Conservation (phyloP, 2,888 invertebrate species). For the Carabus problematicus region DNA sequence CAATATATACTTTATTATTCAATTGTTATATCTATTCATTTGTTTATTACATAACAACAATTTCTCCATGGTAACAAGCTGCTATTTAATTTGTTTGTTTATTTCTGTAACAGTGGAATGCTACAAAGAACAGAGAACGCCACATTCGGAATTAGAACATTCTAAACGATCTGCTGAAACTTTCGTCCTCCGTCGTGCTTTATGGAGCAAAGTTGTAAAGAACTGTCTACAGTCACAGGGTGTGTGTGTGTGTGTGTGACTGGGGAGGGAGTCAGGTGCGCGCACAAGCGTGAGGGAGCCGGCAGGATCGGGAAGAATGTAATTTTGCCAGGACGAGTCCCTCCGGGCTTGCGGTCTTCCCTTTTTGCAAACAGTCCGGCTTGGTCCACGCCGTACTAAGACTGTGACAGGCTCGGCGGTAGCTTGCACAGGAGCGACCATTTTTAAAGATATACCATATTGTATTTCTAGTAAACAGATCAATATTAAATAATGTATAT, state of each 20-base stretch:
- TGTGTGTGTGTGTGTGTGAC: background rate
- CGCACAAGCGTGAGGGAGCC: constrained; percentile 50
- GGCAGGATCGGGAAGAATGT: constrained; percentile 57
- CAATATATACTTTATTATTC: too few species aligned
- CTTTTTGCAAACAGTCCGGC: constrained; percentile 57
- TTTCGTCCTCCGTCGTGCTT: constrained; percentile 7
- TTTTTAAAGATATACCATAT: too few species aligned
- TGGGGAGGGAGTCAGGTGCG: constrained; percentile 31
- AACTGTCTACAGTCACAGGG: constrained; percentile 1
- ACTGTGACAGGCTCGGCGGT: constrained; percentile 48
- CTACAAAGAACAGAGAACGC: too few species aligned
- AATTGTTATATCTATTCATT: too few species aligned
- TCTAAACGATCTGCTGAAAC: constrained; percentile 10
- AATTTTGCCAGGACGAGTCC: constrained; percentile 59
- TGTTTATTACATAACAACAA: too few species aligned
- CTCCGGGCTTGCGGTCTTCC: constrained; percentile 56
- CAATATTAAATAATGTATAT: too few species aligned
- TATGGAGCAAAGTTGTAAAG: constrained; percentile 31
- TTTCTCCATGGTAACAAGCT: too few species aligned
- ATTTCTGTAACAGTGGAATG: too few species aligned
- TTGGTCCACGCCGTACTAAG: constrained; percentile 52
- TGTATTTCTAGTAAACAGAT: too few species aligned
- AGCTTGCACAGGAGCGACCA: too few species aligned
- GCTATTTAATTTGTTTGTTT: too few species aligned
- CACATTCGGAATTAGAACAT: too few species aligned